Conservation (phyloP, 2,888 invertebrate genomes). For the Noctuana brunneofusca region DNA sequence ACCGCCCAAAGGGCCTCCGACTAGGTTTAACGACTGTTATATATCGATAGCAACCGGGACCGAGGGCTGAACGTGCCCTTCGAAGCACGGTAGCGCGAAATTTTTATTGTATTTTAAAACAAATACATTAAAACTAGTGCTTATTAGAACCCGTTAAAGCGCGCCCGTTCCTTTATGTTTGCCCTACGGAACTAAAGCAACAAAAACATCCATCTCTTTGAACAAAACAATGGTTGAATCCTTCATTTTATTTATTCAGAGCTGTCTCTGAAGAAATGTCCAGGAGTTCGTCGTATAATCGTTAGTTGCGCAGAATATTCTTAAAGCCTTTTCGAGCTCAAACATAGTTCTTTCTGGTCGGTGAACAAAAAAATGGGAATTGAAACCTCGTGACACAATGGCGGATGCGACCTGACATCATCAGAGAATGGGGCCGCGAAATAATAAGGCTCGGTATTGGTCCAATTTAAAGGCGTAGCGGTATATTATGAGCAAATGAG, state of each 20-base stretch:
- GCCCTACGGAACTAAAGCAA: background rate
- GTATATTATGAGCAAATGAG: slow-evolving; percentile 7
- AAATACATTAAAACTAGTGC: no score
- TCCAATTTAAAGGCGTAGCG: slow-evolving; percentile 43
- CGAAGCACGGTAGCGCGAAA: no score
- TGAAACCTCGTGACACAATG: slow-evolving; percentile 79
- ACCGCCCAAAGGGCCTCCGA: no score
- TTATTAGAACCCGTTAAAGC: background rate
- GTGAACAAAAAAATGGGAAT: slow-evolving; percentile 66
- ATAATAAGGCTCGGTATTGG: slow-evolving; percentile 72
- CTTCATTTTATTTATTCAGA: slow-evolving; percentile 34
- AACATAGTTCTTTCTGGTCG: slow-evolving; percentile 52
- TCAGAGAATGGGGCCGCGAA: slow-evolving; percentile 80
- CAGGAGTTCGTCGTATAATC: slow-evolving; percentile 31
- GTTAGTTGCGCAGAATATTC: slow-evolving; percentile 31
- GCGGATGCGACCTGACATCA: slow-evolving; percentile 80
- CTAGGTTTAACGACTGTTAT: no score
- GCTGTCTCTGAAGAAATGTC: slow-evolving; percentile 27
- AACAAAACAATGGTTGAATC: slow-evolving; percentile 24
- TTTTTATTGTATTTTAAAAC: no score
- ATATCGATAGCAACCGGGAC: no score
- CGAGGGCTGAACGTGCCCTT: no score
- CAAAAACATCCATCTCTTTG: slow-evolving; percentile 11
- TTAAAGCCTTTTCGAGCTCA: slow-evolving; percentile 44
- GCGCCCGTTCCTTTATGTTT: background rate